A percentile compares a stretch with the other conserved stretches of the same genome.
Evolutionary conservation across 2,113 vertebrate genomes (phyloP).

Genomic region (Nothoprocta perdicaria): DNA sequence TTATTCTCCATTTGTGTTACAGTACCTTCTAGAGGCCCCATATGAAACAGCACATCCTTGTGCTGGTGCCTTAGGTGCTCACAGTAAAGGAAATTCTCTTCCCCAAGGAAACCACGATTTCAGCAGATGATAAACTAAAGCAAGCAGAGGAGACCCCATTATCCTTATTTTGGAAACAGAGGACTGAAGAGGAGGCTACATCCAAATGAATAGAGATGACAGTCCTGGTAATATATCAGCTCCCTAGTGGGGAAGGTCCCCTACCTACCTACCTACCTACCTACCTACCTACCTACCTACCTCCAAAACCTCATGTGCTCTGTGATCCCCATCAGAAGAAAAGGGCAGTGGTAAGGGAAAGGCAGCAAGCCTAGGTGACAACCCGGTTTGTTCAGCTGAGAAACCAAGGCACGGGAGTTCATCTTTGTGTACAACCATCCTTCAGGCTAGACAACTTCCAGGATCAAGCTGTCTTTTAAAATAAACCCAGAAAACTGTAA

Average conservation of each 20-base stretch:
- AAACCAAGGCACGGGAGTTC: neutral
- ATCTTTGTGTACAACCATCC: accelerated
- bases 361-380: accelerated
- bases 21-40: slow-evolving; percentile 43
- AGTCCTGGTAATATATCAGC: neutral
- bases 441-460: neutral
- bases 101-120: neutral
- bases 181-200: neutral
- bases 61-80: neutral
- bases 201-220: neutral
- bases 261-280: no score
- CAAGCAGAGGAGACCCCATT: neutral
- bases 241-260: neutral
- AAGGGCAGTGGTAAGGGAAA: neutral
- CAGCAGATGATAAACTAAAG: neutral
- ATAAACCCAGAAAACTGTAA: neutral
- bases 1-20: slow-evolving; percentile 37
- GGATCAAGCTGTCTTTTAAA: neutral
- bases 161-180: neutral
- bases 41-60: neutral
- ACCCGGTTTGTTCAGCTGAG: neutral
- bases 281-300: no score
- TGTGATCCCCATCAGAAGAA: accelerated
- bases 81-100: neutral
- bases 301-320: neutral